Evolutionary conservation across 1,140 invertebrate genomes (phyloP).

Genomic region (Paraescarpia echinospica): DNA sequence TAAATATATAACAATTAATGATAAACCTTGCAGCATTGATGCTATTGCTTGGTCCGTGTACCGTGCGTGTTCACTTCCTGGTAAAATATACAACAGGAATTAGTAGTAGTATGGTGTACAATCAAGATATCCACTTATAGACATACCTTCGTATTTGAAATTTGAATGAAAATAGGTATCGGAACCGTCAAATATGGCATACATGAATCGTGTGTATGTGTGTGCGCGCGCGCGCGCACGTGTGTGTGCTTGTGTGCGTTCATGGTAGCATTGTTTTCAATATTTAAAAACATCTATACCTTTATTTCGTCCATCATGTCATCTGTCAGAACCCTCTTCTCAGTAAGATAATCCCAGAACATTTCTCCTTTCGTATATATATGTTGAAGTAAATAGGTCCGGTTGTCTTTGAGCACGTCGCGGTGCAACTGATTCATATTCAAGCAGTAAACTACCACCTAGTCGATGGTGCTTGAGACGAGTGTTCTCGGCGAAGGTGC

Average conservation of each 20-base stretch:
- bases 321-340: constrained; percentile 4
- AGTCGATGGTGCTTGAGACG: not conserved
- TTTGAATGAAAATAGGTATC: too few species aligned
- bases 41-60: too few species aligned
- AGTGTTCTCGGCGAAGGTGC: not conserved
- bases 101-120: too few species aligned
- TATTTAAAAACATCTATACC: not conserved
- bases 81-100: too few species aligned
- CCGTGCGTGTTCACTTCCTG: too few species aligned
- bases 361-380: not conserved
- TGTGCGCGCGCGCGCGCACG: not conserved
- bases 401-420: not conserved
- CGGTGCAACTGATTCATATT: constrained; percentile 8
- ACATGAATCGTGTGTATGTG: not conserved
- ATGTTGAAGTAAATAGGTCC: constrained; percentile 14
- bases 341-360: constrained; percentile 13
- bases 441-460: not conserved
- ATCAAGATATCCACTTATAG: not conserved
- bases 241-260: not conserved
- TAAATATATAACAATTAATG: too few species aligned
- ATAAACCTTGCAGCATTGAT: too few species aligned
- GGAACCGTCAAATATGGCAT: too few species aligned
- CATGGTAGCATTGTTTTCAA: not conserved
- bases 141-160: too few species aligned
- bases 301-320: constrained; percentile 22